A percentile compares a stretch with the other conserved stretches of the same genome.
Evolutionary conservation across 2,888 invertebrate genomes (phyloP).

Genomic region (Pyralis farinalis): DNA sequence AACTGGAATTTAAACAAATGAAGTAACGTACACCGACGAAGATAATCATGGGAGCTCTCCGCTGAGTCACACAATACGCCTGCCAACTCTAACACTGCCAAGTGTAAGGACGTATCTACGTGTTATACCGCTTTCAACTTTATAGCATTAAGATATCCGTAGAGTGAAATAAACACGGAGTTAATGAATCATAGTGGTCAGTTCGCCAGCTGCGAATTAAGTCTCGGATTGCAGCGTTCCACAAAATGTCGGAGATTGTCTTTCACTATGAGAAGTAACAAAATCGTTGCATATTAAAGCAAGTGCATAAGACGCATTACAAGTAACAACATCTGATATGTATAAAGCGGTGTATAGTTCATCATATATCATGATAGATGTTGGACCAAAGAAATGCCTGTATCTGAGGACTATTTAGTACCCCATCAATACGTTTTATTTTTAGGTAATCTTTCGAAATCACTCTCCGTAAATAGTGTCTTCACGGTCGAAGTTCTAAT

Average conservation of each 20-base stretch:
- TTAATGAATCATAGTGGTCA: constrained; percentile 57
- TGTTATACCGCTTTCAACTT: constrained; percentile 45
- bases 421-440: no score
- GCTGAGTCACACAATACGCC: constrained; percentile 58
- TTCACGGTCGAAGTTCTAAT: constrained; percentile 6
- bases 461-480: constrained; percentile 1
- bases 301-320: constrained; percentile 1
- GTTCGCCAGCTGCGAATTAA: constrained; percentile 60
- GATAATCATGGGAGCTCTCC: constrained; percentile 58
- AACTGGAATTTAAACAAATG: constrained; percentile 10
- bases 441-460: constrained; percentile 1
- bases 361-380: constrained; percentile 5
- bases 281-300: constrained; percentile 21
- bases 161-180: constrained; percentile 34
- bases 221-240: constrained; percentile 55
- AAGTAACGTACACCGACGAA: constrained; percentile 25
- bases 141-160: constrained; percentile 30
- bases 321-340: constrained; percentile 4
- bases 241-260: constrained; percentile 48
- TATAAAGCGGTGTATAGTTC: constrained; percentile 6
- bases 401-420: no score
- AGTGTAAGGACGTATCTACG: constrained; percentile 41
- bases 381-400: neutral
- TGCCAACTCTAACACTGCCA: constrained; percentile 53
- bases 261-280: constrained; percentile 49